phyloP scores from a whole-genome alignment of 2,888 invertebrate species.

The Drosophila lacicola region DNA sequence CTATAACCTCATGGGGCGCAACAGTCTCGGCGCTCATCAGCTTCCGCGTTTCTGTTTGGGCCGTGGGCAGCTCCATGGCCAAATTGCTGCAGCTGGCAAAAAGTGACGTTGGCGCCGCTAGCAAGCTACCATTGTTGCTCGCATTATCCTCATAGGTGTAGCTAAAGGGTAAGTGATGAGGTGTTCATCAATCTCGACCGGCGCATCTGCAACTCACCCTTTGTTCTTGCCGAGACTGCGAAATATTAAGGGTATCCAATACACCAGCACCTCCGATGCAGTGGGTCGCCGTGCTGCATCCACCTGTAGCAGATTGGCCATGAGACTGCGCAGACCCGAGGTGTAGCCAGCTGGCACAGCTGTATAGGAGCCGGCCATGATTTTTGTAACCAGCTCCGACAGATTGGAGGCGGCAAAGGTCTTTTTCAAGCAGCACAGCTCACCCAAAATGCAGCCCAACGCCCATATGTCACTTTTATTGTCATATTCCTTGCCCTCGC shows the following conservation, averaged over 20 bases:
- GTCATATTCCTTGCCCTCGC: constrained; percentile 91
- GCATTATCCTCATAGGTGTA: constrained; percentile 82
- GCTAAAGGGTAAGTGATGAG: constrained; percentile 41
- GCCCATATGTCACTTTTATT: constrained; percentile 93
- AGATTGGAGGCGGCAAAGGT: constrained; percentile 91
- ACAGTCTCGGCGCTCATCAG: constrained; percentile 84
- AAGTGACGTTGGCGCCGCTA: constrained; percentile 36
- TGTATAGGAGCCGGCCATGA: constrained; percentile 89
- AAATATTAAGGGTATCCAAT: constrained; percentile 86
- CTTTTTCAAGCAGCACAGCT: constrained; percentile 90
- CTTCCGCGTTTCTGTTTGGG: constrained; percentile 82
- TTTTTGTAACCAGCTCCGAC: constrained; percentile 90
- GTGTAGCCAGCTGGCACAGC: constrained; percentile 89
- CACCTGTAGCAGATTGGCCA: constrained; percentile 87
- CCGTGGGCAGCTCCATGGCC: constrained; percentile 76
- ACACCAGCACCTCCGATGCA: constrained; percentile 87
- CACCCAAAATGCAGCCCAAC: constrained; percentile 91
- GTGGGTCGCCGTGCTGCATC: constrained; percentile 88
- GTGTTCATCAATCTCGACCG: too few species aligned
- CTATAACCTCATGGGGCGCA: constrained; percentile 79
- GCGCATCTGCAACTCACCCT: constrained; percentile 69
- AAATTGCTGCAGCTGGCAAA: constrained; percentile 53
- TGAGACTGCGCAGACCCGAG: constrained; percentile 87
- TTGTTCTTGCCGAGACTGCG: constrained; percentile 84
- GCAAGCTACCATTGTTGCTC: constrained; percentile 51